Evolutionary conservation across 2,113 vertebrate species (phyloP), one percentile per base, ranked within the genome.

Genomic region (Lophochroa leadbeateri): DNA sequence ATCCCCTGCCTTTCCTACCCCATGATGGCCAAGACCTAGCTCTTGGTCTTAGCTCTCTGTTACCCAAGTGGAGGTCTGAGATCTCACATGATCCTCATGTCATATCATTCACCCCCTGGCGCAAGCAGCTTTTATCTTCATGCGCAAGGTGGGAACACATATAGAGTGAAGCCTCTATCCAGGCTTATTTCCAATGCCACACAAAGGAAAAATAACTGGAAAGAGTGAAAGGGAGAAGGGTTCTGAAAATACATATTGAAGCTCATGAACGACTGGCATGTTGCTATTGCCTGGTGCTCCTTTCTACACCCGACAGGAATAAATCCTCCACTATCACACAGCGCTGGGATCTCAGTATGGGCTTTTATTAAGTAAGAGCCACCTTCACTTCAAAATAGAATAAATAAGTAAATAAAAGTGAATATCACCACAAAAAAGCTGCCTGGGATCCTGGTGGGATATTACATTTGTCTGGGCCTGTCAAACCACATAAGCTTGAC

Each of bases 341-440:
- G 46, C 79, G 23, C 52, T 24, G 17, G 17, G n/a, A 81, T 67
- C 58, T 39, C 82, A 35, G 13, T 9, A 31, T n/a, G 31, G 0
- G 17, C 69, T 57, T 67, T n/a, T 27, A 31, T 6, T 29, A 57
- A 74, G 21, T 19, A 77, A 84, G 35, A 97, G 55, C 67, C 74
- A 84, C 78, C 29, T 87, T 64, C 33, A 44, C 41, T 87, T 85
- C 47, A 10, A 89, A 89, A 87, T 0, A 37, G 41, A 82, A 91
- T 78, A 94, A 95, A 88, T 72, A 86, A 61, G 44, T 23, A 86
- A 69, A 82, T 72, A 79, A 77, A 31, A 75, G 33, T n/a, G 35
- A 88, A n/a, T 41, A 57, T 17, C 8, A 10, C 50, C 3, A 20
- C 18, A 35, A 60, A 49, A 95, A 77, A 96, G 49, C 90, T 86